Percentiles rank a stretch among this genome's conserved stretches.
Evolutionary conservation across 2,797 vertebrate genomes (phyloP).

Genomic region (Rhadinocentrus ornatus): DNA sequence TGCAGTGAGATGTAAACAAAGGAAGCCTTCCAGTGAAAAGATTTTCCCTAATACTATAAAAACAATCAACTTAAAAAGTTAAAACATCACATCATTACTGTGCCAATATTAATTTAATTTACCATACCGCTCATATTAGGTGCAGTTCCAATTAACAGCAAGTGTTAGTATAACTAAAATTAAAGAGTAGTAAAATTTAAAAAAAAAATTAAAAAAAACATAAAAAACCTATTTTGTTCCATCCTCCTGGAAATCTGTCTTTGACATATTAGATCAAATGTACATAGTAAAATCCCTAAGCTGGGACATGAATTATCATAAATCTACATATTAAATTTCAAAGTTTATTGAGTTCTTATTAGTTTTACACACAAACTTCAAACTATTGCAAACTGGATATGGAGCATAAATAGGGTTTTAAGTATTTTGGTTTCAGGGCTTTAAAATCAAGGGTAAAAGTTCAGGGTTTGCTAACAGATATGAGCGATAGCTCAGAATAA

Average conservation of each 20-base stretch:
- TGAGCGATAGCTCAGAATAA: slow-evolving; percentile 5
- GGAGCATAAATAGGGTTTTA: neutral
- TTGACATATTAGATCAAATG: too few relatives aligned
- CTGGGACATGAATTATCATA: neutral
- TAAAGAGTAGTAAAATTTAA: neutral
- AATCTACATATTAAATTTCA: neutral
- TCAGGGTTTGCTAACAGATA: neutral
- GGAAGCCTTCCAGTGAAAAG: neutral
- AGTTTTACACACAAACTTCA: neutral
- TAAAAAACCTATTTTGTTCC: neutral
- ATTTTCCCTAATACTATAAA: too few relatives aligned
- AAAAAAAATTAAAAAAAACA: too few relatives aligned
- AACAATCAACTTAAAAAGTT: too few relatives aligned
- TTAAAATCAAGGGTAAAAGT: neutral
- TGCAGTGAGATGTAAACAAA: neutral
- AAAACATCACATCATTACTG: too few relatives aligned
- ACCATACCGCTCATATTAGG: too few relatives aligned
- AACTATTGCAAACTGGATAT: neutral
- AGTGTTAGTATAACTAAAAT: neutral
- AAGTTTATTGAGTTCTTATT: neutral
- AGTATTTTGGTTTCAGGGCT: neutral
- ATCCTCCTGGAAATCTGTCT: neutral
- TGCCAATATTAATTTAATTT: too few relatives aligned
- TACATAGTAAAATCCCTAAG: neutral
- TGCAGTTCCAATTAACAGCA: too few relatives aligned